These are phyloP conservation scores for Polyergus mexicanus DNA, from an alignment of 1,140 invertebrate species.

Conservation along the genomic window DNA sequence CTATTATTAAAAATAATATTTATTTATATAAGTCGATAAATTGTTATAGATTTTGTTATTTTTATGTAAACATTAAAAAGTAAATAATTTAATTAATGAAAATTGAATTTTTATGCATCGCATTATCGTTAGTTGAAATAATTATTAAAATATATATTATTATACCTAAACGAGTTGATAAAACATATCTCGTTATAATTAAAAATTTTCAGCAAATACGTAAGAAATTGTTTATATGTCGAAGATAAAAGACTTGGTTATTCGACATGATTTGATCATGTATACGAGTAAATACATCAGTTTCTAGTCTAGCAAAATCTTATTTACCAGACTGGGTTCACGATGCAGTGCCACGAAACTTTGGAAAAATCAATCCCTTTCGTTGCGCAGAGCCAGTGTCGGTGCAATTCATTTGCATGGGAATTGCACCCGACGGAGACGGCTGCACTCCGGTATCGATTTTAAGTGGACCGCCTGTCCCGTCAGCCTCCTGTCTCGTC, in stretches of 20 bases:
- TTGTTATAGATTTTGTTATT: not conserved
- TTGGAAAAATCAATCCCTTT: conserved; percentile 84
- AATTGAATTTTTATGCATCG: not conserved
- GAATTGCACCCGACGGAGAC: conserved; percentile 83
- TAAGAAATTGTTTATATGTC: not conserved
- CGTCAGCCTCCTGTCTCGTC: conserved; percentile 84
- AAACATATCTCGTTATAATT: not conserved
- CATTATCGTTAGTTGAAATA: not conserved
- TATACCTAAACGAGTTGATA: not conserved
- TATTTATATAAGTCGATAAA: not conserved
- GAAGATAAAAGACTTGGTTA: not conserved
- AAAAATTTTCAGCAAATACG: not conserved
- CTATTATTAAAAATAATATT: not conserved
- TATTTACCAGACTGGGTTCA: conserved; percentile 60
- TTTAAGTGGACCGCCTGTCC: conserved; percentile 85
- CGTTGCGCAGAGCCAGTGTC: conserved; percentile 69
- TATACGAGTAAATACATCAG: not conserved
- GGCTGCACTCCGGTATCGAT: conserved; percentile 85
- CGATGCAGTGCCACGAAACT: conserved; percentile 64
- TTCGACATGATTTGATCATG: not conserved
- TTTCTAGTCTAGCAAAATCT: conserved; percentile 51
- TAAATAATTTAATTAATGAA: conserved; percentile 10
- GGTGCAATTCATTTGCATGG: conserved; percentile 86
- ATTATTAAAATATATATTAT: conserved; percentile 11
- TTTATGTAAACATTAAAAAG: not conserved